phyloP scores from a whole-genome alignment of 2,797 vertebrate genomes.

The Meda fulgida region DNA sequence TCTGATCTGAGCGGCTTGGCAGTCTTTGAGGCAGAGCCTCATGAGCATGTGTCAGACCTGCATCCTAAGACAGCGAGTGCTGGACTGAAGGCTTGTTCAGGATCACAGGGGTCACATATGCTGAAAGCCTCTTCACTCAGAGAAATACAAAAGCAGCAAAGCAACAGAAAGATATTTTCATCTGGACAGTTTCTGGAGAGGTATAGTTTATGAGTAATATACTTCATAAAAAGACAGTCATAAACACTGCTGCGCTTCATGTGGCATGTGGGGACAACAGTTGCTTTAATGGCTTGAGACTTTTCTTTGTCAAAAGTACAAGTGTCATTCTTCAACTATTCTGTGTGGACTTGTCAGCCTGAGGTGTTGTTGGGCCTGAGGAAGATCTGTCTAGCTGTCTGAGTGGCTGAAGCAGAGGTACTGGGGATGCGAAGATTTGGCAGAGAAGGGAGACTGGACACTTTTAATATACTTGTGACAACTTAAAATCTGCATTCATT shows the following conservation, averaged over 20 bases:
- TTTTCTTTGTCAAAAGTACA: slow-evolving; percentile 24
- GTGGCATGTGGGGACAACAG: slow-evolving; percentile 14
- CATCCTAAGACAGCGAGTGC: slow-evolving; percentile 60
- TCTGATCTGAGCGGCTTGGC: slow-evolving; percentile 38
- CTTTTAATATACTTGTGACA: background rate
- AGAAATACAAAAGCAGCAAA: slow-evolving; percentile 6
- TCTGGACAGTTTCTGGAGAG: slow-evolving; percentile 21
- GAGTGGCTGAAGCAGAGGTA: background rate
- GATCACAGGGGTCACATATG: slow-evolving; percentile 27
- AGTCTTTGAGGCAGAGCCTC: slow-evolving; percentile 39
- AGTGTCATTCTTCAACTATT: slow-evolving; percentile 5
- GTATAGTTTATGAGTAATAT: slow-evolving; percentile 20
- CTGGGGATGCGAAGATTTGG: background rate
- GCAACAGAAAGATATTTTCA: background rate
- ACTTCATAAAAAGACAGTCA: slow-evolving; percentile 18
- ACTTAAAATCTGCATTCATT: background rate
- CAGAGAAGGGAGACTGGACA: background rate
- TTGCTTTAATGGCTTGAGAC: slow-evolving; percentile 17
- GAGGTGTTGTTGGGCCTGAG: slow-evolving; percentile 3
- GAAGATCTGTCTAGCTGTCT: background rate
- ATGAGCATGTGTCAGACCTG: slow-evolving; percentile 50
- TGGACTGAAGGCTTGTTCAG: slow-evolving; percentile 27
- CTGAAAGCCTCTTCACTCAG: slow-evolving; percentile 24
- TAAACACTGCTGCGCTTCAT: slow-evolving; percentile 3
- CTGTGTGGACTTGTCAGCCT: slow-evolving; percentile 13